These are phyloP conservation scores for Nipponacmea schrenckii DNA, from an alignment of 2,888 invertebrate genomes.

Conservation along the genomic window DNA sequence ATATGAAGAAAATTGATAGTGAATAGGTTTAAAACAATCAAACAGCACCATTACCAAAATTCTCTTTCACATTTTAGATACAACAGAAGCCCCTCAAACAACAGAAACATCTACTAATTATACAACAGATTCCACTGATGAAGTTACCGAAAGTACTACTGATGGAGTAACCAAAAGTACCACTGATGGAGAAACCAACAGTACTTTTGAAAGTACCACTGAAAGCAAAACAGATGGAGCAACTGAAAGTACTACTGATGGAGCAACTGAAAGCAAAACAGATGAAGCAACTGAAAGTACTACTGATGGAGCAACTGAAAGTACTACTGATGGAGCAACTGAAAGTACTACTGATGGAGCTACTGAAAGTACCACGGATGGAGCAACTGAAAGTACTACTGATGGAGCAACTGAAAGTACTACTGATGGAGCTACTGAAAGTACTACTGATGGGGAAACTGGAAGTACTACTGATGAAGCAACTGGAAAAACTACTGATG, in stretches of 20 bases:
- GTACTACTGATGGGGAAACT: constrained; percentile 4
- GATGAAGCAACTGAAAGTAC: background rate
- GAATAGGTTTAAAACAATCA: too few species aligned
- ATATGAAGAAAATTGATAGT: background rate
- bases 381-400: background rate
- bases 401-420: constrained; percentile 1
- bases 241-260: constrained; percentile 7
- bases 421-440: background rate
- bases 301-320: background rate
- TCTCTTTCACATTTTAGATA: background rate
- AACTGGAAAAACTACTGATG: constrained; percentile 1
- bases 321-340: background rate
- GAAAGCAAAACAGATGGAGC: background rate
- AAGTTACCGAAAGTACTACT: background rate
- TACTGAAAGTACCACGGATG: constrained; percentile 11
- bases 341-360: background rate
- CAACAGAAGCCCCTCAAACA: constrained; percentile 5
- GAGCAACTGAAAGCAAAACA: constrained; percentile 11
- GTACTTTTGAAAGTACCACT: background rate
- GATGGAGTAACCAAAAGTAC: background rate
- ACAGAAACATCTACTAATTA: background rate
- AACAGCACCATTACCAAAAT: background rate
- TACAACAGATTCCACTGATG: too few species aligned
- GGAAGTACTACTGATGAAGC: background rate
- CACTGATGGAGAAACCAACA: constrained; percentile 3